Evolutionary conservation across 2,797 vertebrate genomes (phyloP).

Genomic region (Alcedo quadribrachys): DNA sequence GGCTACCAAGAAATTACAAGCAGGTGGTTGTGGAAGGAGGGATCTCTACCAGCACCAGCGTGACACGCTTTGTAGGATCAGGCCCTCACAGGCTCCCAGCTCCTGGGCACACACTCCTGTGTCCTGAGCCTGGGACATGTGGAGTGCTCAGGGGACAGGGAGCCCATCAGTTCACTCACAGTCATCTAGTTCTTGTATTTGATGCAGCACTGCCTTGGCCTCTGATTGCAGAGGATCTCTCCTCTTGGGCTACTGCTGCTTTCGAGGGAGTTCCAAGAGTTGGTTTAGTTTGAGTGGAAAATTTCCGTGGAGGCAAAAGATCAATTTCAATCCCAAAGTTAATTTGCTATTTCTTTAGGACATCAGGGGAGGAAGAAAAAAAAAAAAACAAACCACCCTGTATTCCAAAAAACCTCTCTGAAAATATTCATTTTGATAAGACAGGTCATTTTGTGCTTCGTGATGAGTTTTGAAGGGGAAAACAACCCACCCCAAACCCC

Average conservation of each 20-base stretch:
- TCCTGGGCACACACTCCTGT: neutral
- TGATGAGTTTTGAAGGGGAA: slow-evolving; percentile 7
- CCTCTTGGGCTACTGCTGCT: neutral
- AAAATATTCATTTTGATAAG: neutral
- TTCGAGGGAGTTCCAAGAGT: neutral
- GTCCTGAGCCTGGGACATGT: neutral
- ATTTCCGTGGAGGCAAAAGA: neutral
- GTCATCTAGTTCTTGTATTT: neutral
- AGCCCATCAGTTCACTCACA: neutral
- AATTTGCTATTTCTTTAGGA: neutral
- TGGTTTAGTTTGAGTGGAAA: neutral
- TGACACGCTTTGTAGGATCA: neutral
- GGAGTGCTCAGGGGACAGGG: neutral
- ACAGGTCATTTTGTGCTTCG: neutral
- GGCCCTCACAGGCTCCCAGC: accelerated
- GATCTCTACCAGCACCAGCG: neutral
- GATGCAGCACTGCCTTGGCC: neutral
- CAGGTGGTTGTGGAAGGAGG: neutral
- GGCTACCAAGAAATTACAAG: accelerated
- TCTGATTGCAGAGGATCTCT: neutral
- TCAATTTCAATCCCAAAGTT: neutral
- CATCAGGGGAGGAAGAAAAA: neutral
- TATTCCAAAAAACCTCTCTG: neutral
- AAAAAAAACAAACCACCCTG: no score
- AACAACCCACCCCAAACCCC: neutral